Percentiles rank a stretch among this genome's conserved stretches.
Conservation (phyloP, 2,797 vertebrate genomes). For the Dermochelys coriacea region DNA sequence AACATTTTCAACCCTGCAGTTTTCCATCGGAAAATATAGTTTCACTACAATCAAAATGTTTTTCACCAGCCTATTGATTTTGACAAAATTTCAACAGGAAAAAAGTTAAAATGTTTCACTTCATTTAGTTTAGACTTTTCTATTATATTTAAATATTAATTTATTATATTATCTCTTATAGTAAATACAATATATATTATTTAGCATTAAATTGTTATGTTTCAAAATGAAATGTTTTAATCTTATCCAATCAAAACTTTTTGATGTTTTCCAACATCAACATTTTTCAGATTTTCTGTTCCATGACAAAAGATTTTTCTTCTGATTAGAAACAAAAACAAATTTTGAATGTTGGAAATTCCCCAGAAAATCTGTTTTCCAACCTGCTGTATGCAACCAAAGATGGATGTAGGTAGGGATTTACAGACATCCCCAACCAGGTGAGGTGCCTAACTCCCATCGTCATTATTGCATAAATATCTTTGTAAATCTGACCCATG, state of each 20-base stretch:
- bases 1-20: slow-evolving; percentile 28
- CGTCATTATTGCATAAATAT: neutral
- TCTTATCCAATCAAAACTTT: neutral
- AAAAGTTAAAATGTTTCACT: slow-evolving; percentile 14
- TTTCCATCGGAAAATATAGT: slow-evolving; percentile 54
- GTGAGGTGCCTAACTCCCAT: neutral
- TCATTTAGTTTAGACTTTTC: neutral
- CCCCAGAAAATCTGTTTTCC: neutral
- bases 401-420: neutral
- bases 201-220: neutral
- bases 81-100: neutral
- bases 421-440: neutral
- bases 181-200: neutral
- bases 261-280: neutral
- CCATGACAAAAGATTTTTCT: neutral
- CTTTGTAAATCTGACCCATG: neutral
- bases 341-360: neutral
- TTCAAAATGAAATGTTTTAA: neutral
- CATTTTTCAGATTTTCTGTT: neutral
- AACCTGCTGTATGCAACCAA: neutral
- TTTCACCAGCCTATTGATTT: neutral
- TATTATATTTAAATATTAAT: neutral
- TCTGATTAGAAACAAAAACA: neutral
- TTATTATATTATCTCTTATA: neutral
- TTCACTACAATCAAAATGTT: slow-evolving; percentile 24